phyloP scores from a whole-genome alignment of 2,888 invertebrate species.

The Slavum lentiscoides region DNA sequence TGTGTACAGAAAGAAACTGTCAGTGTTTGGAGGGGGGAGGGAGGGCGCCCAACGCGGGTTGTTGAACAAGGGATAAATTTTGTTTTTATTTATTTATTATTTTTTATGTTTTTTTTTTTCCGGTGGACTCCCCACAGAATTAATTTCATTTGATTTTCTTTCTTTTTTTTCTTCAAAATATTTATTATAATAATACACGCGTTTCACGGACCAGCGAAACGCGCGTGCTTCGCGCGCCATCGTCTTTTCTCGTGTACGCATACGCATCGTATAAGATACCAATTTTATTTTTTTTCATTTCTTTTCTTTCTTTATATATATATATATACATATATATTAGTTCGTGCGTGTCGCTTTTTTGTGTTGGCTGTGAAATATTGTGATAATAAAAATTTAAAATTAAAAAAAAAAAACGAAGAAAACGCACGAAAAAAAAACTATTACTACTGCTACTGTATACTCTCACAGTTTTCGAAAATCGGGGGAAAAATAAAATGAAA shows the following conservation, averaged over 20 bases:
- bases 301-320: background rate
- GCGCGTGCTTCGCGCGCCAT: background rate
- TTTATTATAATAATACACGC: background rate
- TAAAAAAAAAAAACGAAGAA: constrained; percentile 32
- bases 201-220: constrained; percentile 9
- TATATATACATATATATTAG: background rate
- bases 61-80: background rate
- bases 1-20: background rate
- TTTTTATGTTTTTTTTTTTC: background rate
- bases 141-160: background rate
- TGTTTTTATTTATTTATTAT: background rate
- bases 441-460: background rate
- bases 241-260: constrained; percentile 2
- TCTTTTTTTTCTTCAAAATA: constrained; percentile 4
- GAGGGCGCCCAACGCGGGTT: background rate
- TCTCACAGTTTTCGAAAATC: constrained; percentile 30
- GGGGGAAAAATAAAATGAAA: background rate
- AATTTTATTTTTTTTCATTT: constrained; percentile 10
- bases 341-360: constrained; percentile 53
- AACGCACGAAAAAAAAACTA: constrained; percentile 44
- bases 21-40: too few species aligned
- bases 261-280: constrained; percentile 5
- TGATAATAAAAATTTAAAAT: constrained; percentile 47
- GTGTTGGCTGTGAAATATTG: constrained; percentile 53
- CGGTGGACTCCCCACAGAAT: background rate